Conservation (phyloP, 1,140 invertebrate species). For the Psilanteris sp. region DNA sequence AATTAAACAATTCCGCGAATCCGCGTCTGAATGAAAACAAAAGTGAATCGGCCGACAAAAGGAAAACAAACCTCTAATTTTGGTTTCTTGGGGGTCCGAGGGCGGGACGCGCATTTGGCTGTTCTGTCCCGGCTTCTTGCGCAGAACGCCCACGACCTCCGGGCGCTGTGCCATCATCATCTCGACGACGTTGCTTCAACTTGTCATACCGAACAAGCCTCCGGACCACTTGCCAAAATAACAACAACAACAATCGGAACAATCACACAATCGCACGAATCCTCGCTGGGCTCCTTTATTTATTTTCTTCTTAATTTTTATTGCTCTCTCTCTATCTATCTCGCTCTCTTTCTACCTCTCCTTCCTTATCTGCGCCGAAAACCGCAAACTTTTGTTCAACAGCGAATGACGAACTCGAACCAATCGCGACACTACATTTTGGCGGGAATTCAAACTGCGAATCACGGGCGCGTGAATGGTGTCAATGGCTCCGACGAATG, state of each 20-base stretch:
- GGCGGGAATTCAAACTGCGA: conserved; percentile 10
- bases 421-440: conserved; percentile 34
- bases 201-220: conserved; percentile 17
- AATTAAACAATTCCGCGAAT: too few relatives aligned
- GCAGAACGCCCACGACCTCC: conserved; percentile 74
- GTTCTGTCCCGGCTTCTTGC: conserved; percentile 76
- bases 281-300: too few relatives aligned
- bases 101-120: conserved; percentile 68
- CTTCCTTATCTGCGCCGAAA: too few relatives aligned
- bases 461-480: conserved; percentile 5
- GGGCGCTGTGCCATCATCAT: conserved; percentile 77
- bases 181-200: conserved; percentile 45
- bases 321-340: too few relatives aligned
- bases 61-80: conserved; percentile 72
- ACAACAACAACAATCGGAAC: conserved; percentile 12
- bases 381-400: not conserved
- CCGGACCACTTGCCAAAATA: conserved; percentile 7
- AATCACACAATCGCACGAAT: conserved; percentile 24
- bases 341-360: not conserved
- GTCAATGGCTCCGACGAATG: conserved; percentile 7
- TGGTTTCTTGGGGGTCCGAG: conserved; percentile 75
- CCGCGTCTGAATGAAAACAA: not conserved
- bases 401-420: not conserved
- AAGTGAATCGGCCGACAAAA: too few relatives aligned
- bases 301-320: conserved; percentile 1